These are phyloP conservation scores for Thaumetopoea pityocampa DNA, from an alignment of 1,140 invertebrate species.

Conservation along the genomic window DNA sequence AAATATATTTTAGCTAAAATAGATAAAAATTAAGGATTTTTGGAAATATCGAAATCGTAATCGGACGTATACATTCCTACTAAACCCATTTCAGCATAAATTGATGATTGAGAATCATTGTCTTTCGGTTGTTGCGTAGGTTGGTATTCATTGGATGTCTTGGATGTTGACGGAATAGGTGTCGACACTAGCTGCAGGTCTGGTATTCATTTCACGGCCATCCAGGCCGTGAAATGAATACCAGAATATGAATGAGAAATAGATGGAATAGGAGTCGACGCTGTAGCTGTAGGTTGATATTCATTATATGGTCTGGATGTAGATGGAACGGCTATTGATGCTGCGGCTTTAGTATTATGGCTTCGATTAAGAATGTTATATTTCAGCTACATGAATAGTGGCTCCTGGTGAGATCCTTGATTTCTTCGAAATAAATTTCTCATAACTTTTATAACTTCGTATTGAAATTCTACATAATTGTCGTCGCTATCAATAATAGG, in stretches of 20 bases:
- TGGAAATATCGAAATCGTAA: conserved; percentile 20
- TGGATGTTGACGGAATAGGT: conserved; percentile 27
- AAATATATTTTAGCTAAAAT: too few species aligned
- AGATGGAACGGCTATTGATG: too few species aligned
- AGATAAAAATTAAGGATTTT: conserved; percentile 24
- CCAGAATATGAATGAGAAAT: too few species aligned
- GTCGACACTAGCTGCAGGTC: too few species aligned
- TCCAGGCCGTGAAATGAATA: too few species aligned
- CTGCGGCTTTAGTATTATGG: conserved; percentile 26
- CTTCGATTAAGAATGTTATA: conserved; percentile 31
- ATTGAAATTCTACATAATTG: conserved; percentile 31
- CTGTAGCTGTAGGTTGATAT: conserved; percentile 30
- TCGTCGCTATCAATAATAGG: conserved; percentile 36
- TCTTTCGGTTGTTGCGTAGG: conserved; percentile 17
- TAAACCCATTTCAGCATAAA: conserved; percentile 23
- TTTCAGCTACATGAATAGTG: too few species aligned
- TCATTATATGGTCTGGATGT: conserved; percentile 30
- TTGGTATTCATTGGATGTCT: conserved; percentile 18
- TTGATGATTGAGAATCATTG: conserved; percentile 26
- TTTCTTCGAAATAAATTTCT: conserved; percentile 31
- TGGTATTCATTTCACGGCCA: too few species aligned
- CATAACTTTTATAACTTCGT: conserved; percentile 34
- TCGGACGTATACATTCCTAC: conserved; percentile 21
- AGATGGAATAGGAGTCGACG: too few species aligned
- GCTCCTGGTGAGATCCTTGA: conserved; percentile 27